Evolutionary conservation across 2,113 vertebrate genomes (phyloP).

Genomic region (Empidonax alnorum): DNA sequence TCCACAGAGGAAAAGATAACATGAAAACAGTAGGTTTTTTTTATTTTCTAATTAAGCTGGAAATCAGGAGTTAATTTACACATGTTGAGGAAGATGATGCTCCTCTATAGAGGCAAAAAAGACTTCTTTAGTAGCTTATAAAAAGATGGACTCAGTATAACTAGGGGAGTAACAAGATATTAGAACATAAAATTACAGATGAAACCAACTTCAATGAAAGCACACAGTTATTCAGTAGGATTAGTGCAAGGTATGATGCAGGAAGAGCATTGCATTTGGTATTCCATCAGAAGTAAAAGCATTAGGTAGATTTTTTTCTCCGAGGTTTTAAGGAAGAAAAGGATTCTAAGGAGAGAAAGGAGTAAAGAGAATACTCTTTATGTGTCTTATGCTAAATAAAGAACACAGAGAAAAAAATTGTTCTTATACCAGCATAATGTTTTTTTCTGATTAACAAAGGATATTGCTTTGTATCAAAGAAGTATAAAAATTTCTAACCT

Average conservation of each 20-base stretch:
- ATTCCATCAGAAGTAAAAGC: slow-evolving; percentile 11
- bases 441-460: neutral
- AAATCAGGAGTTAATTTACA: neutral
- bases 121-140: neutral
- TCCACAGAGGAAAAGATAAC: neutral
- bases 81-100: neutral
- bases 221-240: neutral
- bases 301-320: neutral
- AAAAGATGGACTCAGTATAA: neutral
- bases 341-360: neutral
- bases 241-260: neutral
- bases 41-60: neutral
- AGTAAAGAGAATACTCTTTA: neutral
- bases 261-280: neutral
- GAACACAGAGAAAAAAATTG: neutral
- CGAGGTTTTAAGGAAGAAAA: neutral
- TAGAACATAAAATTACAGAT: neutral
- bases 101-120: neutral
- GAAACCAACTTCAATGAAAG: neutral
- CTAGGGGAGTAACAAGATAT: neutral
- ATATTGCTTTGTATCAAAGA: neutral
- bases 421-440: neutral
- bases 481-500: neutral
- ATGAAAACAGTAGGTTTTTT: neutral
- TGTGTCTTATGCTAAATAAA: neutral